phyloP scores from a whole-genome alignment of 2,888 invertebrate genomes.

The Sisyra terminalis region DNA sequence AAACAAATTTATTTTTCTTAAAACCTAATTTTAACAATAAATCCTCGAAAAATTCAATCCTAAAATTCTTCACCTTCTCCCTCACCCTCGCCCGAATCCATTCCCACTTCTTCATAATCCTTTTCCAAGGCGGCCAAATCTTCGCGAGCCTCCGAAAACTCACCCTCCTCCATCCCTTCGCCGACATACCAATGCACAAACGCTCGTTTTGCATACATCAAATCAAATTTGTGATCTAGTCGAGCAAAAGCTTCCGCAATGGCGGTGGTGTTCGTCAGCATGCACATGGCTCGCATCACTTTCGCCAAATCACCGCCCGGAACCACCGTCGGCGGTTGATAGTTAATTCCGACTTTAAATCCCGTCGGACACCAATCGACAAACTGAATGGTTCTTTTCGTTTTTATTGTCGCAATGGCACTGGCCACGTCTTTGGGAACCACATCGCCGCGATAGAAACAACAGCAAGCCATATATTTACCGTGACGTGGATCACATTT shows the following conservation, averaged over 20 bases:
- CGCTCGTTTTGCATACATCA: conserved; percentile 71
- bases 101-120: conserved; percentile 53
- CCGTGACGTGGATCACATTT: conserved; percentile 35
- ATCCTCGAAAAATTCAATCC: no score
- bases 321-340: conserved; percentile 26
- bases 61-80: conserved; percentile 18
- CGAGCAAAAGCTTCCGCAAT: conserved; percentile 50
- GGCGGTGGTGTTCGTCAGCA: conserved; percentile 47
- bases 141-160: conserved; percentile 69
- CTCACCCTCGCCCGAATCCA: conserved; percentile 36
- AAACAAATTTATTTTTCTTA: no score
- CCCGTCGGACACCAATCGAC: conserved; percentile 22
- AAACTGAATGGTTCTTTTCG: conserved; percentile 27
- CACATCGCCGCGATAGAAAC: conserved; percentile 26
- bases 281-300: conserved; percentile 44
- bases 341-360: conserved; percentile 18
- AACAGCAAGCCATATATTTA: conserved; percentile 37
- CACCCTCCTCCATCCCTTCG: conserved; percentile 72
- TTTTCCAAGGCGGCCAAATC: conserved; percentile 38
- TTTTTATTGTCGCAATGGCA: conserved; percentile 36
- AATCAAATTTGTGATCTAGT: conserved; percentile 46
- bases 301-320: conserved; percentile 35
- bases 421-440: conserved; percentile 31
- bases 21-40: no score
- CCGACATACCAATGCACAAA: conserved; percentile 93